These are phyloP conservation scores for Zaprionus inermis DNA, from an alignment of 1,140 invertebrate species.

Conservation along the genomic window DNA sequence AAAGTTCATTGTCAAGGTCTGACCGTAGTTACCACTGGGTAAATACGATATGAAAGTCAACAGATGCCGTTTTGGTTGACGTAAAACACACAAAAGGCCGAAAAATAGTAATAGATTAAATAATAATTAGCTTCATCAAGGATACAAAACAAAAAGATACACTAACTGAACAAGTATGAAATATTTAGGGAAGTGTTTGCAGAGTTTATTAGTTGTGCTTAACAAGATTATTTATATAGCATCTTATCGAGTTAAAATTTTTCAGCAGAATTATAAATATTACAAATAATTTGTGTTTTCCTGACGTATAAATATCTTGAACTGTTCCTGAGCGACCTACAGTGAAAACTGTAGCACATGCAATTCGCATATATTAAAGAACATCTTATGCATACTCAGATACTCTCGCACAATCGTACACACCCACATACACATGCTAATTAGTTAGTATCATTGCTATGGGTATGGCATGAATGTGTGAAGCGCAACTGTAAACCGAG, in stretches of 20 bases:
- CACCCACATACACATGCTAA: slow-evolving; percentile 53
- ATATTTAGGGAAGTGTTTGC: no score
- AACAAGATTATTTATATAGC: neutral
- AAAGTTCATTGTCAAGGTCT: slow-evolving; percentile 71
- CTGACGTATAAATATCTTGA: slow-evolving; percentile 2
- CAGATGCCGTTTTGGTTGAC: slow-evolving; percentile 16
- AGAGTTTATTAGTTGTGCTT: no score
- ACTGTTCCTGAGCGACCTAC: neutral
- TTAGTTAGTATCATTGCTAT: slow-evolving; percentile 64
- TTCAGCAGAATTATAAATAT: neutral
- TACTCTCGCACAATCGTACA: neutral
- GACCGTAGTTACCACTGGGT: slow-evolving; percentile 7
- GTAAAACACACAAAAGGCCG: slow-evolving; percentile 16
- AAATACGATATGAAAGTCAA: slow-evolving; percentile 25
- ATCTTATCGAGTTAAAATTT: neutral
- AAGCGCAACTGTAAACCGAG: slow-evolving; percentile 40
- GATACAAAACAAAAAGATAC: neutral
- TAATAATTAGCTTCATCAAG: neutral
- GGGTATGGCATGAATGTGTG: slow-evolving; percentile 56
- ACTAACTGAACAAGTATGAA: neutral
- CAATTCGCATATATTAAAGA: slow-evolving; percentile 36
- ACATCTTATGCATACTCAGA: slow-evolving; percentile 28
- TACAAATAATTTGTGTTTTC: slow-evolving; percentile 6
- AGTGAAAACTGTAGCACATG: slow-evolving; percentile 26
- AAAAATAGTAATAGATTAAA: slow-evolving; percentile 13